Base-by-base conservation (phyloP, 2,113 vertebrate genomes). In the Donacobius atricapilla region DNA sequence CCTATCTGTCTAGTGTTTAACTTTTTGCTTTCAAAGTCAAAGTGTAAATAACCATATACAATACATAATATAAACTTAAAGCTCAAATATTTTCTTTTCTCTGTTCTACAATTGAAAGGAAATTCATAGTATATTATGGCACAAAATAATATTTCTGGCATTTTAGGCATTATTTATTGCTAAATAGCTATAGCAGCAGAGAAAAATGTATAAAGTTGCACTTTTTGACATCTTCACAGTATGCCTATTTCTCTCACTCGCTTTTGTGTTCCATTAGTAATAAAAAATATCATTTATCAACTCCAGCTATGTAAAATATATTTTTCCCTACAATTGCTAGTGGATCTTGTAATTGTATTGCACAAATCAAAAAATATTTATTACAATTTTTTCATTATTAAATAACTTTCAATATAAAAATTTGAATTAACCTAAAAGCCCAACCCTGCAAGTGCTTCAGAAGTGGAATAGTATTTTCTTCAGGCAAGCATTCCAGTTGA, bases 201-300 rank as follows among this genome's bases (percentile, higher is more conserved):
- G 72, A 95, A 92, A 94, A 93, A 83, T 37, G 68, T 94, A 77
- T 92, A 94, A 97, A 87, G 92, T 96, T 96, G 88, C 95, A 96
- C 96, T 97, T 97, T 85, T 96, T 94, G 96, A 97, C 91, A 97
- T 96, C 94, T 97, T 98, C 97, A 98, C 97, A 96, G 96, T 96
- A 86, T 95, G 90, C 66, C 96, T 94, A 84, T 89, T 90, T 93
- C 76, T 91, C 83, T 94, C 96, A 96, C 88, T 86, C 93, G 93
- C 86, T 97, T 97, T 82, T 79, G 63, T 95, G 72, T 92, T 95
- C 73, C 84, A 93, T 96, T 81, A 95, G 88, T 90, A 93, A 90
- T 16, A 96, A 96, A 95, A 97, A 97, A 93, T 77, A 97, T 64
- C 86, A 58, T 81, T 86, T 93, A 86, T 81, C 85, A 92, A 88